A percentile compares a stretch with the other conserved stretches of the same genome.
Conservation (phyloP, 1,140 invertebrate genomes). For the Proctacanthus coquilletti region DNA sequence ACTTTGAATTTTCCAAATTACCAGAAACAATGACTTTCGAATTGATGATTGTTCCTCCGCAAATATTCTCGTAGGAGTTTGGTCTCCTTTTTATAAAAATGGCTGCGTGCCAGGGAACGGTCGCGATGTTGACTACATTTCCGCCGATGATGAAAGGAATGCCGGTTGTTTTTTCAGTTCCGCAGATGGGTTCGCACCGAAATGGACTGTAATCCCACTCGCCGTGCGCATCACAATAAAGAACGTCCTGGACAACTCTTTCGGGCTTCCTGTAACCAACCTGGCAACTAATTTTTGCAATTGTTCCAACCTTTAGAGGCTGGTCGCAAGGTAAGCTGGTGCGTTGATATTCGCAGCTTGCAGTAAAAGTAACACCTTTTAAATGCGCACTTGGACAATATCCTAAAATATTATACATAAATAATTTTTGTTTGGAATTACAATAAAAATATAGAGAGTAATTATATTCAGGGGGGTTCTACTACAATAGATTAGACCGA, state of each 20-base stretch:
- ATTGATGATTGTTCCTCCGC: conserved; percentile 17
- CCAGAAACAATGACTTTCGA: conserved; percentile 16
- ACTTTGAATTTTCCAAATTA: conserved; percentile 8
- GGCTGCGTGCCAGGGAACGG: conserved; percentile 29
- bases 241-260: neutral
- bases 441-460: neutral
- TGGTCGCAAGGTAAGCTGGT: neutral
- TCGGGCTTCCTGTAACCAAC: conserved; percentile 1
- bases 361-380: conserved; percentile 3
- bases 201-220: neutral
- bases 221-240: neutral
- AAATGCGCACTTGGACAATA: too few species aligned
- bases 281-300: conserved; percentile 1
- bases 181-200: conserved; percentile 2
- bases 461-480: neutral
- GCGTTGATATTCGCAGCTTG: neutral
- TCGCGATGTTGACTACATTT: conserved; percentile 14
- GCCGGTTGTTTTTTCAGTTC: too few species aligned
- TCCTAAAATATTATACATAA: neutral
- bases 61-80: conserved; percentile 15
- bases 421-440: neutral
- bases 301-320: neutral
- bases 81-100: too few species aligned
- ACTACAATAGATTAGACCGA: neutral
- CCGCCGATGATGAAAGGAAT: too few species aligned